Percentiles rank a stretch among this genome's conserved stretches.
Evolutionary conservation across 2,797 vertebrate genomes (phyloP).

Genomic region (Pantherophis vulpinus): DNA sequence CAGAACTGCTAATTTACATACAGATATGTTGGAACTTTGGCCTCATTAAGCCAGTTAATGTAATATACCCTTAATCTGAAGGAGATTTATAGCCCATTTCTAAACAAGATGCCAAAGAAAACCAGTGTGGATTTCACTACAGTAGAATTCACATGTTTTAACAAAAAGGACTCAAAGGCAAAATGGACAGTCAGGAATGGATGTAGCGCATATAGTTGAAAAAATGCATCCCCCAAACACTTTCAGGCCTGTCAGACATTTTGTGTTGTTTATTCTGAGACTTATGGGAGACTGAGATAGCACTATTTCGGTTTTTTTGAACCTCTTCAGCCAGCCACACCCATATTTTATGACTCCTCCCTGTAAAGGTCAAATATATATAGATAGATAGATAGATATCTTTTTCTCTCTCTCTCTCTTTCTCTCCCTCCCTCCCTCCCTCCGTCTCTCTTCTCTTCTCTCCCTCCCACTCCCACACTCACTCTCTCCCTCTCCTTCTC

Average conservation of each 20-base stretch:
- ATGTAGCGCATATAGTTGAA: neutral
- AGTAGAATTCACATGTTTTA: neutral
- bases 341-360: no score
- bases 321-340: no score
- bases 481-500: no score
- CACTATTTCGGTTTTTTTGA: no score
- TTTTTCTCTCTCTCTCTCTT: no score
- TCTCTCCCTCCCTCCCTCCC: fast-evolving
- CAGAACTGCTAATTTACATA: neutral
- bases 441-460: no score
- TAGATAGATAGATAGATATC: no score
- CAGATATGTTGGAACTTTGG: neutral
- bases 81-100: neutral
- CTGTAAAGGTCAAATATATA: no score
- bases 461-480: no score
- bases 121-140: neutral
- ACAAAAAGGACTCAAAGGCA: neutral
- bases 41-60: neutral
- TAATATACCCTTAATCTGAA: neutral
- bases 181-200: neutral
- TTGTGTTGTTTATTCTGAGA: no score
- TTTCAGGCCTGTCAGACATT: no score
- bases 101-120: neutral
- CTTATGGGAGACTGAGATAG: no score
- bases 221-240: neutral